Percentiles rank a stretch among this genome's conserved stretches.
These are phyloP conservation scores for Mermis nigrescens DNA, from an alignment of 2,888 invertebrate genomes.

Conservation along the genomic window DNA sequence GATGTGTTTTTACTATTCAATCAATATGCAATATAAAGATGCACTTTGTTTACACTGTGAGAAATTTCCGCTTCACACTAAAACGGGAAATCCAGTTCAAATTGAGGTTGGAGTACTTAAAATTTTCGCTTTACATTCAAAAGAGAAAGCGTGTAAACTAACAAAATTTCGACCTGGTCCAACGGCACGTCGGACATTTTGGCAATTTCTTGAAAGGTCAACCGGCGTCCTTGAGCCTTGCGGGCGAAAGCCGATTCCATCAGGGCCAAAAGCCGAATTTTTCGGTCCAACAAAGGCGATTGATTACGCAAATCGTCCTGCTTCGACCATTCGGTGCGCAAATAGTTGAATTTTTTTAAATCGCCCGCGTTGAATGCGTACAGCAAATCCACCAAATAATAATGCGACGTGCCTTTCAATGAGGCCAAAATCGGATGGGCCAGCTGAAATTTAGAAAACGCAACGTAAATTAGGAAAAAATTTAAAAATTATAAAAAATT, in stretches of 20 bases:
- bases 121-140: no score
- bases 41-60: no score
- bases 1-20: no score
- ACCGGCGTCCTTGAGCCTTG: conserved; percentile 54
- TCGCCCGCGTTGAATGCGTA: conserved; percentile 69
- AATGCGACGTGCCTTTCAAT: conserved; percentile 55
- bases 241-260: conserved; percentile 98
- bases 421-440: conserved; percentile 81
- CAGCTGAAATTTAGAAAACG: conserved; percentile 40
- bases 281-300: conserved; percentile 42
- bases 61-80: no score
- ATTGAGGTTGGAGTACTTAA: no score
- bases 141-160: no score
- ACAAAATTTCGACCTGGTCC: no score
- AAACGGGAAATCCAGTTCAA: no score
- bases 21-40: no score
- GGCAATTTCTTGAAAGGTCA: conserved; percentile 76
- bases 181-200: conserved; percentile 59
- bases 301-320: conserved; percentile 27
- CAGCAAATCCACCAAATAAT: conserved; percentile 62
- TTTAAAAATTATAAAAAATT: conserved; percentile 11
- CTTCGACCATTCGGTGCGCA: conserved; percentile 43
- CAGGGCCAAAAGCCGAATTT: conserved; percentile 78
- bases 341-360: conserved; percentile 50
- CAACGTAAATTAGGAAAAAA: conserved; percentile 12